Evolutionary conservation across 2,113 vertebrate species (phyloP), one percentile per base, ranked within the genome.

Genomic region (Lophura nycthemera): DNA sequence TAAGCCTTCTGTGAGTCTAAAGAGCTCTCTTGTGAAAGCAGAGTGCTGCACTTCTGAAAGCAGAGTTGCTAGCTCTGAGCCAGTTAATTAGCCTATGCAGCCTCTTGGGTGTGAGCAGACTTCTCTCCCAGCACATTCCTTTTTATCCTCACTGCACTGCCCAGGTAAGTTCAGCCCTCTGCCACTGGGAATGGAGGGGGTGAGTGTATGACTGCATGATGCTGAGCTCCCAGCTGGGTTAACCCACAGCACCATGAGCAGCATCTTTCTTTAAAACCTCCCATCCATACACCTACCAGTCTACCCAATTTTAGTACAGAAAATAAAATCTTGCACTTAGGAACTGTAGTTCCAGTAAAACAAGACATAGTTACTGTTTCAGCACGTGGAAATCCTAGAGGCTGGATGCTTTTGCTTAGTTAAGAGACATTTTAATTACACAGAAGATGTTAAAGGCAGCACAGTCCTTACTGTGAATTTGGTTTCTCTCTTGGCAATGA

Each of bases 361-460:
- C 75, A 77, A 0, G 2, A 64, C 73, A 27, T 2, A n/a, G 64
- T 45, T 63, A 65, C 63, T 60, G 54, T 21, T 57, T 52, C 34
- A 89, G 89, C 60, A 81, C 8, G 0, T 13, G 74, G 65, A 56
- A 74, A 81, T 70, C 75, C 66, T 69, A 38, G 40, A 76, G 50
- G 34, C 83, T 59, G 30, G 10, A 69, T 76, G n/a, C 69, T 79
- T 38, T 69, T 76, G 30, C 15, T 91, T 80, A 79, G 57, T 79
- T 48, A 48, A 87, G 65, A 56, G 70, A 81, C 56, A 57, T 73
- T 81, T 90, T 65, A 92, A 77, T 88, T 81, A 77, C 45, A 64
- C 73, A 90, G 50, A 67, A 17, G 34, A n/a, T 65, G 59, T 34
- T 54, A 80, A 47, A 82, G 34, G 65, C 61, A 50, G 70, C 65